Base-by-base conservation (phyloP, 2,113 vertebrate genomes). In the Syrmaticus mikado region DNA sequence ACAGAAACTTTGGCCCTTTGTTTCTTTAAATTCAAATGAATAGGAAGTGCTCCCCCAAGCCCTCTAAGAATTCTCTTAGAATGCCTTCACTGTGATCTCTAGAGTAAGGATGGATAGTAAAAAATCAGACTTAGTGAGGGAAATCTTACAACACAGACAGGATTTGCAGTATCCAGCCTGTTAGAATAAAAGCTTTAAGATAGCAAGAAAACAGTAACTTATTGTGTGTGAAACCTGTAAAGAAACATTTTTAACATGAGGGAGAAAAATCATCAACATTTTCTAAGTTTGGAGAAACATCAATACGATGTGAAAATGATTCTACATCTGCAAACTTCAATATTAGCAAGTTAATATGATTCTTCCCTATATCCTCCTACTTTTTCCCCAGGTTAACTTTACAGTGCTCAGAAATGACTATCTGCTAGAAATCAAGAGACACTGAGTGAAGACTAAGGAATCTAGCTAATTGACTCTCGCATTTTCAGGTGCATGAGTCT, bases 201-300 rank as follows among this genome's bases (percentile, higher is more conserved):
- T 7, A 67, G 14, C 43, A 24, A 27, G 45, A 24, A 78, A 68
- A 77, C 45, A 20, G 20, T 41, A 81, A 68, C 16, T 52, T n/a
- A 7, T 58, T 76, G 5, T 30, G 27, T 48, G 10, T 34, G 62
- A 48, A 79, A 55, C 25, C 1, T 36, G 3, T 7, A 77, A 65
- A 36, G 16, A 50, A 41, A 73, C 2, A 60, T 55, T 46, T 40
- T 53, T 50, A 72, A 8, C 64, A 28, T 19, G 10, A 53, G 6
- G 10, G 5, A 2, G 32, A 34, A 32, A 82, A 43, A 40, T 0
- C 1, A 55, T 4, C 4, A 38, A 4, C 25, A 32, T 20, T 3
- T 2, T 76, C 82, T 80, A 80, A 16, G 76, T 73, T 82, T 40
- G 76, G 14, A 66, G 8, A 58, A 79, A 41, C 1, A 2, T 21